Conservation (phyloP, 2,888 invertebrate species). For the Baccha elongata region DNA sequence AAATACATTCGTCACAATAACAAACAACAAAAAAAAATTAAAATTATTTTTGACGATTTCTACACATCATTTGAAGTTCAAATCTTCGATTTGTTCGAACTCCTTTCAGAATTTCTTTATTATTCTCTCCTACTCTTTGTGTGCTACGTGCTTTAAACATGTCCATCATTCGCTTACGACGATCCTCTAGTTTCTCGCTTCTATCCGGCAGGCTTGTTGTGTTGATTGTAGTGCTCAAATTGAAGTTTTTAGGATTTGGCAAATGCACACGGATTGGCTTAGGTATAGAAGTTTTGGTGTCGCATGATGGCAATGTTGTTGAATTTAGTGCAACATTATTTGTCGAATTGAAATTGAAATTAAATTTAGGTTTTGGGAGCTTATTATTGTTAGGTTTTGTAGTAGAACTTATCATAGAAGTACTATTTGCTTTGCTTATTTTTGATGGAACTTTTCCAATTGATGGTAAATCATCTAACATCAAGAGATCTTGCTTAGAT, state of each 20-base stretch:
- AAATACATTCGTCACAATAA: not conserved
- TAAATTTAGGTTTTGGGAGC: conserved; percentile 25
- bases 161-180: conserved; percentile 78
- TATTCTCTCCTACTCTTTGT: conserved; percentile 55
- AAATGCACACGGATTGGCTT: not conserved
- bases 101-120: conserved; percentile 83
- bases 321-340: not conserved
- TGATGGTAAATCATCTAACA: conserved; percentile 31
- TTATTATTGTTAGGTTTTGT: conserved; percentile 14
- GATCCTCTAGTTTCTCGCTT: conserved; percentile 75
- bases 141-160: conserved; percentile 78
- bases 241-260: conserved; percentile 37
- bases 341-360: conserved; percentile 17
- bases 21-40: not conserved
- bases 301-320: not conserved
- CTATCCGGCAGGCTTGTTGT: conserved; percentile 4
- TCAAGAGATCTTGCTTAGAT: conserved; percentile 40
- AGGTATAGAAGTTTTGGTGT: not conserved
- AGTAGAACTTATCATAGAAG: not conserved
- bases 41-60: conserved; percentile 80
- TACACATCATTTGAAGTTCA: conserved; percentile 87
- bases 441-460: conserved; percentile 37
- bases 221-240: conserved; percentile 27
- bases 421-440: not conserved
- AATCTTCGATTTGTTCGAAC: conserved; percentile 89